phyloP scores from a whole-genome alignment of 2,888 invertebrate species.

The Omphaloscelis lunosa region DNA sequence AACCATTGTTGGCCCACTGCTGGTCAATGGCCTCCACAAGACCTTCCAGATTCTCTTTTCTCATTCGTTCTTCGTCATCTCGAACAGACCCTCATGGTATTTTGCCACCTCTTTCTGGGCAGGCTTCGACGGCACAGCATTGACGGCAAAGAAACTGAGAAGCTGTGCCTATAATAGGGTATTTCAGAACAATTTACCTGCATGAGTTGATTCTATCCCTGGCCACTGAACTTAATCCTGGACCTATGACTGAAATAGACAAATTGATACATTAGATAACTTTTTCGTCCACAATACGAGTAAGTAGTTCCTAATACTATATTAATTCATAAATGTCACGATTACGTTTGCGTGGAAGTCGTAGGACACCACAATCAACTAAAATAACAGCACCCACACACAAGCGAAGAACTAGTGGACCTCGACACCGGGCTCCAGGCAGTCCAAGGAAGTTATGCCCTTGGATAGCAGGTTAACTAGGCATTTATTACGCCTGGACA shows the following conservation, averaged over 20 bases:
- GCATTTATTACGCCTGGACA: too few species aligned
- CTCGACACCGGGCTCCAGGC: too few species aligned
- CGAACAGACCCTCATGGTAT: not conserved
- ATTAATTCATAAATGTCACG: too few species aligned
- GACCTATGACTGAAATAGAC: constrained; percentile 41
- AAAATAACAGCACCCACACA: too few species aligned
- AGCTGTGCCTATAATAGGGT: too few species aligned
- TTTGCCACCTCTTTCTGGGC: not conserved
- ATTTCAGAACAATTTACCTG: constrained; percentile 35
- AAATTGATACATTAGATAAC: not conserved
- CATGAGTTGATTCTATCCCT: constrained; percentile 13
- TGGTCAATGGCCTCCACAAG: too few species aligned
- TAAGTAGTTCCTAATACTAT: not conserved
- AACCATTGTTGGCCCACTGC: not conserved
- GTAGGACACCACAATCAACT: too few species aligned
- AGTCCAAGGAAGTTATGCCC: too few species aligned
- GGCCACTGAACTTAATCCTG: constrained; percentile 32
- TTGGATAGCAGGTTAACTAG: too few species aligned
- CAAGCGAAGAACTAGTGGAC: too few species aligned
- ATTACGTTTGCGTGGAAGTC: too few species aligned
- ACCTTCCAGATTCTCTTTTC: not conserved
- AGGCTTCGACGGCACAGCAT: not conserved
- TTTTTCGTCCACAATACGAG: not conserved
- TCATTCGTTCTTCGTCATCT: not conserved
- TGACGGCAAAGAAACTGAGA: too few species aligned